These are phyloP conservation scores for Melanostigma gelatinosum DNA, from an alignment of 2,113 vertebrate species.

Conservation along the genomic window DNA sequence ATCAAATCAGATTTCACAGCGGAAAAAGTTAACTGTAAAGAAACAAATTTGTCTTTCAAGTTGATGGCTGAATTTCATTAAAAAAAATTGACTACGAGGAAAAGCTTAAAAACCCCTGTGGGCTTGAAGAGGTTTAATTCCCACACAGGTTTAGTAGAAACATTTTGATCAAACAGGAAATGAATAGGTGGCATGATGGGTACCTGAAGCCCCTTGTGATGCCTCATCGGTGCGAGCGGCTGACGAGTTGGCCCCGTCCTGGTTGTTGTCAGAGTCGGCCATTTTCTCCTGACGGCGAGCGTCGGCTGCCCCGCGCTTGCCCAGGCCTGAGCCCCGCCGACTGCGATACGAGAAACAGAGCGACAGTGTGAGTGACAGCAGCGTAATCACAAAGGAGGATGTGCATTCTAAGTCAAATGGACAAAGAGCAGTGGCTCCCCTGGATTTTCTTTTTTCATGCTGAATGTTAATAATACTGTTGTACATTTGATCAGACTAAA, in stretches of 20 bases:
- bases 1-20: background rate
- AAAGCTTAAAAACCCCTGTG: background rate
- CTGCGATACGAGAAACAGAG: constrained; percentile 69
- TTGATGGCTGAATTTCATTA: background rate
- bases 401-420: background rate
- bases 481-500: background rate
- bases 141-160: background rate
- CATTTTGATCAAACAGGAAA: background rate
- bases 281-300: constrained; percentile 99
- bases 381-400: background rate
- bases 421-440: background rate
- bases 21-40: background rate
- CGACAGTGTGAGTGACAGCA: background rate
- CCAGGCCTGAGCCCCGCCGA: constrained; percentile 99
- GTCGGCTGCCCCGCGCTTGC: constrained; percentile 99
- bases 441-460: background rate
- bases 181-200: background rate
- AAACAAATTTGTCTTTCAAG: background rate
- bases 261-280: constrained; percentile 98
- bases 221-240: constrained; percentile 93
- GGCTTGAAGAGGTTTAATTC: background rate
- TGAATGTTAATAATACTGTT: background rate
- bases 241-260: constrained; percentile 97
- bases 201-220: constrained; percentile 98
- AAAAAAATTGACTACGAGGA: background rate